Evolutionary conservation across 2,113 vertebrate species (phyloP).

Genomic region (Dascyllus trimaculatus): DNA sequence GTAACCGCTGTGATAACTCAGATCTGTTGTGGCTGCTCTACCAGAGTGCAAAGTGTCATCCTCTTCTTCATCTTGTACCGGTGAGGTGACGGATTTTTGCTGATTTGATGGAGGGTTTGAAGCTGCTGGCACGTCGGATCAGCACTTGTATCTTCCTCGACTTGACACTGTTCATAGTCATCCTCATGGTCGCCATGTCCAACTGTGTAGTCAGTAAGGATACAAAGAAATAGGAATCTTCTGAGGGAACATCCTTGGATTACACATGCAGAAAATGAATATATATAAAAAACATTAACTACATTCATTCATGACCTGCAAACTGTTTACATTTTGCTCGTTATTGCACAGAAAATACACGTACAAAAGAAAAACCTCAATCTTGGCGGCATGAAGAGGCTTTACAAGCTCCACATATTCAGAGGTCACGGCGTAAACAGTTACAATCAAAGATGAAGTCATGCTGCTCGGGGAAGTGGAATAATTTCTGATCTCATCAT

Average conservation of each 20-base stretch:
- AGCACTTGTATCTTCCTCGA: not conserved
- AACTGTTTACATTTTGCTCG: not conserved
- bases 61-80: slow-evolving; percentile 19
- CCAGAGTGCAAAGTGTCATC: slow-evolving; percentile 12
- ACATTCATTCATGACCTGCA: no score
- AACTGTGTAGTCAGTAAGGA: no score
- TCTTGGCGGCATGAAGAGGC: not conserved
- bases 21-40: slow-evolving; percentile 26
- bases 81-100: slow-evolving; percentile 24
- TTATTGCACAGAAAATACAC: not conserved
- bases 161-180: not conserved
- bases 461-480: slow-evolving; percentile 44
- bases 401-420: not conserved
- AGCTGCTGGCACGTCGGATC: not conserved
- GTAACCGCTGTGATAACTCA: slow-evolving; percentile 12
- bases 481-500: slow-evolving; percentile 51
- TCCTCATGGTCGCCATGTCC: not conserved
- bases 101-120: not conserved
- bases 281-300: no score
- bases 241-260: no score
- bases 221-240: no score
- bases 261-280: no score
- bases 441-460: slow-evolving; percentile 49
- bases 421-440: slow-evolving; percentile 7
- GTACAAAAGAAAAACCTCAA: not conserved